A percentile compares a stretch with the other conserved stretches of the same genome.
Evolutionary conservation across 1,140 invertebrate genomes (phyloP).

Genomic region (Helicoverpa armigera): DNA sequence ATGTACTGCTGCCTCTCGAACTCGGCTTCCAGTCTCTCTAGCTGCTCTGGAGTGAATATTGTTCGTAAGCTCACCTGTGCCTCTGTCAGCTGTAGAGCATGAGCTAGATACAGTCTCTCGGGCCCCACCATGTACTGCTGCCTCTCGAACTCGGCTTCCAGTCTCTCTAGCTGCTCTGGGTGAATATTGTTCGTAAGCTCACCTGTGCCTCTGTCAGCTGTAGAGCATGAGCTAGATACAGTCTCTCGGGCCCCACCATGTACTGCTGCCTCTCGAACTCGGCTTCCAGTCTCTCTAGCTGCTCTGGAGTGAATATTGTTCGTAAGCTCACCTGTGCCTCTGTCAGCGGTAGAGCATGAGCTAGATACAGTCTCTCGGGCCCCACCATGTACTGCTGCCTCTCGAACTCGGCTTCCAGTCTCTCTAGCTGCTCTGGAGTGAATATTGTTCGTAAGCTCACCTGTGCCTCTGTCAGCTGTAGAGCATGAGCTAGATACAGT

Average conservation of each 20-base stretch:
- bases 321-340: constrained; percentile 92
- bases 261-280: constrained; percentile 98
- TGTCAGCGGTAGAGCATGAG: constrained; percentile 94
- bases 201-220: constrained; percentile 97
- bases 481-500: constrained; percentile 94
- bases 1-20: constrained; percentile 98
- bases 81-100: constrained; percentile 95
- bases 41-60: too few species aligned
- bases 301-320: too few species aligned
- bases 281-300: constrained; percentile 90
- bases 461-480: constrained; percentile 97
- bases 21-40: constrained; percentile 92
- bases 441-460: constrained; percentile 96
- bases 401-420: constrained; percentile 96
- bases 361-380: constrained; percentile 95
- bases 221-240: constrained; percentile 95
- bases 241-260: constrained; percentile 97
- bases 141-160: constrained; percentile 96
- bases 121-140: constrained; percentile 99
- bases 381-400: constrained; percentile 98
- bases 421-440: constrained; percentile 97
- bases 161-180: constrained; percentile 96
- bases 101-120: constrained; percentile 95
- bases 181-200: constrained; percentile 96
- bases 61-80: constrained; percentile 90